A percentile compares a stretch with the other conserved stretches of the same genome.
Evolutionary conservation across 2,888 invertebrate genomes (phyloP).

Genomic region (Napeogenes inachia): DNA sequence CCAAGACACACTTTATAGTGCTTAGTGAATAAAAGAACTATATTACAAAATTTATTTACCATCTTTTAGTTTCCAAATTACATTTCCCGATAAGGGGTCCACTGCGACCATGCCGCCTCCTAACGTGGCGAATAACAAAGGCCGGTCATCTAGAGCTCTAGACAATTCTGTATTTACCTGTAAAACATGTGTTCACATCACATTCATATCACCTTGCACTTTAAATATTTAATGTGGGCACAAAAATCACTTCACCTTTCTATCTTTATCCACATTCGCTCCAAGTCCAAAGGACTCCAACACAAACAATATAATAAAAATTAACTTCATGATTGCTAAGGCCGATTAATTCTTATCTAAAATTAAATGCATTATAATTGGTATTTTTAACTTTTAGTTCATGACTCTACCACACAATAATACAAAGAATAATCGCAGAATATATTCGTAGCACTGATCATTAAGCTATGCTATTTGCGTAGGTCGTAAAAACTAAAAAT

Average conservation of each 20-base stretch:
- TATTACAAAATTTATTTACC: slow-evolving; percentile 69
- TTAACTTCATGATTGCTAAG: slow-evolving; percentile 48
- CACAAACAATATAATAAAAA: slow-evolving; percentile 51
- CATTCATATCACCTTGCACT: slow-evolving; percentile 31
- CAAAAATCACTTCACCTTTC: slow-evolving; percentile 54
- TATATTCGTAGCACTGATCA: neutral
- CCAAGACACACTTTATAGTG: too few species aligned
- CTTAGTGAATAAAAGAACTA: too few species aligned
- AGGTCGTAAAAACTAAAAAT: neutral
- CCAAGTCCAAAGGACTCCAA: slow-evolving; percentile 53
- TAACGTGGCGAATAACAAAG: slow-evolving; percentile 93
- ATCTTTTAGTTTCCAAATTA: slow-evolving; percentile 94
- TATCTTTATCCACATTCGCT: slow-evolving; percentile 52
- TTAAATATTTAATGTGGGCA: slow-evolving; percentile 25
- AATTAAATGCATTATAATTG: slow-evolving; percentile 18
- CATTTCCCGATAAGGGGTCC: slow-evolving; percentile 88
- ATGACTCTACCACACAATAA: slow-evolving; percentile 6
- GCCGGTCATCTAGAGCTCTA: slow-evolving; percentile 81
- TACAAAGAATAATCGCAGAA: slow-evolving; percentile 12
- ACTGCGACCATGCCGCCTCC: slow-evolving; percentile 96
- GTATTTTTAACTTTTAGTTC: neutral
- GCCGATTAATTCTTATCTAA: slow-evolving; percentile 3
- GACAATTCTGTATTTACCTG: slow-evolving; percentile 81
- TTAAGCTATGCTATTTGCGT: neutral
- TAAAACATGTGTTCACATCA: slow-evolving; percentile 39